A percentile compares a stretch with the other conserved stretches of the same genome.
phyloP scores from a whole-genome alignment of 2,113 vertebrate species.

The Oxygymnocypris stewartii region DNA sequence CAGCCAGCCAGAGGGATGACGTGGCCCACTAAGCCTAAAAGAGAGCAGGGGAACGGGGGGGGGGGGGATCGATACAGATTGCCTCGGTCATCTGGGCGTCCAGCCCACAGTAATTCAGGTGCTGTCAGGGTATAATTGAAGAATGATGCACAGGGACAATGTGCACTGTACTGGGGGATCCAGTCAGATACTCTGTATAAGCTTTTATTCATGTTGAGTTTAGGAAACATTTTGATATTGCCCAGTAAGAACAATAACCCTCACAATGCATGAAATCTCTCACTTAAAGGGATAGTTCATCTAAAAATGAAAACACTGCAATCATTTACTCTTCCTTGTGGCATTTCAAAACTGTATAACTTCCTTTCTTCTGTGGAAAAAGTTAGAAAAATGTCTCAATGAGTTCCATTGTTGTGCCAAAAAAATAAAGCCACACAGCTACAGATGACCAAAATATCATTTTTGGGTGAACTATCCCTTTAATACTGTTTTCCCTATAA shows the following conservation, averaged over 20 bases:
- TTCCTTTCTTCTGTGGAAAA: neutral
- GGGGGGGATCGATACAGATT: conserved; percentile 77
- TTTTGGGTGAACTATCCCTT: neutral
- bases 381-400: neutral
- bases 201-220: conserved; percentile 49
- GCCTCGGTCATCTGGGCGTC: conserved; percentile 79
- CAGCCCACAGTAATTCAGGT: conserved; percentile 82
- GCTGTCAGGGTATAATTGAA: conserved; percentile 83
- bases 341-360: neutral
- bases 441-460: neutral
- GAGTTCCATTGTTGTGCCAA: neutral
- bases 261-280: neutral
- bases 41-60: conserved; percentile 67
- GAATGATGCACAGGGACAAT: conserved; percentile 78
- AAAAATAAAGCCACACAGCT: neutral
- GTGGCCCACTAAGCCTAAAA: conserved; percentile 71
- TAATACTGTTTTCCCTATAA: no score
- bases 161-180: conserved; percentile 62
- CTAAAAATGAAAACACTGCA: neutral
- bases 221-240: conserved; percentile 13
- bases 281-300: neutral
- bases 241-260: no score
- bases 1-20: conserved; percentile 65
- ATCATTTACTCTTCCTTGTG: neutral
- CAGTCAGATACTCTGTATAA: conserved; percentile 35